Evolutionary conservation across 2,113 vertebrate genomes (phyloP).

Genomic region (Actenoides hombroni): DNA sequence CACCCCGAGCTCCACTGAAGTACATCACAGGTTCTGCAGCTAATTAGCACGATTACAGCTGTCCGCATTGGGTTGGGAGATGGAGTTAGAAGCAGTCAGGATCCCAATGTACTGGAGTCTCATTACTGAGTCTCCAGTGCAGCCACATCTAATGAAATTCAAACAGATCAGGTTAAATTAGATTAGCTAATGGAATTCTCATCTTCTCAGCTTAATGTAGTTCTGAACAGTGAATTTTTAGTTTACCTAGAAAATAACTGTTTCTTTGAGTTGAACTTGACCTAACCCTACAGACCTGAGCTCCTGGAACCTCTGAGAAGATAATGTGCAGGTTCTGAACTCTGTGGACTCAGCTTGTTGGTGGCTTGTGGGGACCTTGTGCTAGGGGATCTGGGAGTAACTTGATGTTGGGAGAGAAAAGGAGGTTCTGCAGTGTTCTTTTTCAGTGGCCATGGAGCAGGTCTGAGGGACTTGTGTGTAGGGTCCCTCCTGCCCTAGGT

Average conservation of each 20-base stretch:
- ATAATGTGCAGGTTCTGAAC: background rate
- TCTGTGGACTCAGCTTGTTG: background rate
- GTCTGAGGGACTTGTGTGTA: background rate
- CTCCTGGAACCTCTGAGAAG: background rate
- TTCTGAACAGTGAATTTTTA: conserved; percentile 23
- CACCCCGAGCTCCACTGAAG: background rate
- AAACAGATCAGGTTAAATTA: conserved; percentile 58
- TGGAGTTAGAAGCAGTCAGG: conserved; percentile 8
- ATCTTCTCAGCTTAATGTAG: conserved; percentile 29
- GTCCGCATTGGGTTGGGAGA: conserved; percentile 6
- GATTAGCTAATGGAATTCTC: conserved; percentile 58
- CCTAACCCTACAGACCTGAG: background rate
- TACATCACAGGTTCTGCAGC: conserved; percentile 35
- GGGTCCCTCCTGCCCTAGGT: background rate
- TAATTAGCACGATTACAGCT: conserved; percentile 41
- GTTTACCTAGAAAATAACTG: conserved; percentile 29
- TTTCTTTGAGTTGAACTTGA: background rate
- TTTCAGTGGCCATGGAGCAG: background rate
- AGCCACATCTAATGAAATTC: conserved; percentile 60
- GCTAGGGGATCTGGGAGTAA: background rate
- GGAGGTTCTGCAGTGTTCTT: background rate
- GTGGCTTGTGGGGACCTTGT: background rate
- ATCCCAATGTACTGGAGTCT: conserved; percentile 23
- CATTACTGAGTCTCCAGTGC: conserved; percentile 43
- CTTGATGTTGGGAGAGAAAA: background rate